Conservation (phyloP, 1,140 invertebrate genomes). For the Zaprionus lachaisei region DNA sequence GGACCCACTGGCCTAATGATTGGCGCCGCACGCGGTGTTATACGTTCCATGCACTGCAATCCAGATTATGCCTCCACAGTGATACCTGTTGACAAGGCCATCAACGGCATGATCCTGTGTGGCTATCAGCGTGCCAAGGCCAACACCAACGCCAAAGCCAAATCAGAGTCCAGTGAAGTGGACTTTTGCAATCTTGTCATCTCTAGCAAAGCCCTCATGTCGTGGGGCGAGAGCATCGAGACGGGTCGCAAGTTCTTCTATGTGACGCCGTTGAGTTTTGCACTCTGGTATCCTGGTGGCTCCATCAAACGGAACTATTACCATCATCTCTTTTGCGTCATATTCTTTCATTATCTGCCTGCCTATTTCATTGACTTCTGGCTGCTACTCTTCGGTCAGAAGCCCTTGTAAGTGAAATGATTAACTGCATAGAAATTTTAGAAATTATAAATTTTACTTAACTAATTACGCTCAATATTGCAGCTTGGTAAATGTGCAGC, state of each 20-base stretch:
- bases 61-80: slow-evolving; percentile 88
- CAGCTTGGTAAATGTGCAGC: slow-evolving; percentile 89
- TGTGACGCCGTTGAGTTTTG: slow-evolving; percentile 88
- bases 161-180: slow-evolving; percentile 63
- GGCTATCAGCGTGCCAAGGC: slow-evolving; percentile 87
- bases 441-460: not conserved
- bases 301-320: slow-evolving; percentile 89
- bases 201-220: slow-evolving; percentile 87
- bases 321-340: slow-evolving; percentile 88
- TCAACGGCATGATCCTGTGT: slow-evolving; percentile 91
- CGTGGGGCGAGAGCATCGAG: slow-evolving; percentile 92
- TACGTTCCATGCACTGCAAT: slow-evolving; percentile 89
- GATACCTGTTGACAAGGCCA: slow-evolving; percentile 92
- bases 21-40: slow-evolving; percentile 92
- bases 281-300: slow-evolving; percentile 93
- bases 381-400: slow-evolving; percentile 88
- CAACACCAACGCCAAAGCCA: slow-evolving; percentile 55
- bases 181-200: slow-evolving; percentile 87
- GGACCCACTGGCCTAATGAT: slow-evolving; percentile 94
- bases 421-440: not conserved
- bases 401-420: slow-evolving; percentile 89
- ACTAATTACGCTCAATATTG: slow-evolving; percentile 7
- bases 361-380: slow-evolving; percentile 92
- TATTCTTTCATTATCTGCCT: slow-evolving; percentile 92
- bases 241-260: slow-evolving; percentile 87